phyloP scores from a whole-genome alignment of 2,888 invertebrate genomes.

The Stenichneumon culpator region DNA sequence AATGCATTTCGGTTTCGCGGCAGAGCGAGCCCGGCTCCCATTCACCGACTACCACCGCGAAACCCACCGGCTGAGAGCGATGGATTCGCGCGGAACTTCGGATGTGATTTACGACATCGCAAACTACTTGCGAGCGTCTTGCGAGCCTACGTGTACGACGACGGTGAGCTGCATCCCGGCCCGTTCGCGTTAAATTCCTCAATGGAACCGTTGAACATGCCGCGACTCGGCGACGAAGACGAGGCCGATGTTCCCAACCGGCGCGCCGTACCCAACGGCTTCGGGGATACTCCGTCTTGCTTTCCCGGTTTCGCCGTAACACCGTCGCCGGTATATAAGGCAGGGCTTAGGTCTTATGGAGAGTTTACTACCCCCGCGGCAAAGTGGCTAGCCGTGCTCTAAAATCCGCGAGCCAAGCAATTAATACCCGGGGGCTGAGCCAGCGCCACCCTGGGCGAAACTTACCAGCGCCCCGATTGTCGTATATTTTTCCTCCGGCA shows the following conservation, averaged over 20 bases:
- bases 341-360: slow-evolving; percentile 61
- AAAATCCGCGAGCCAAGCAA: slow-evolving; percentile 66
- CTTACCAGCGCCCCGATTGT: slow-evolving; percentile 49
- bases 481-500: slow-evolving; percentile 63
- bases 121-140: slow-evolving; percentile 73
- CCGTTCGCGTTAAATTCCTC: slow-evolving; percentile 75
- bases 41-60: background rate
- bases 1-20: slow-evolving; percentile 70
- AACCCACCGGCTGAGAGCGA: slow-evolving; percentile 35
- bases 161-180: slow-evolving; percentile 31
- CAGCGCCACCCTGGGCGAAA: slow-evolving; percentile 51
- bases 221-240: slow-evolving; percentile 39
- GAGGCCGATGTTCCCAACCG: slow-evolving; percentile 2
- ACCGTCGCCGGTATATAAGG: slow-evolving; percentile 30
- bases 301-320: background rate
- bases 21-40: background rate
- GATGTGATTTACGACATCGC: slow-evolving; percentile 78
- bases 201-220: slow-evolving; percentile 65
- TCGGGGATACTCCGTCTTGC: slow-evolving; percentile 15
- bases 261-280: background rate
- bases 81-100: slow-evolving; percentile 59
- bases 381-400: slow-evolving; percentile 55
- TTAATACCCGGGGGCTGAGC: slow-evolving; percentile 68
- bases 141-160: background rate
- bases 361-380: slow-evolving; percentile 65